Conservation (phyloP, 2,888 invertebrate species). For the Halictus quadricinctus region DNA sequence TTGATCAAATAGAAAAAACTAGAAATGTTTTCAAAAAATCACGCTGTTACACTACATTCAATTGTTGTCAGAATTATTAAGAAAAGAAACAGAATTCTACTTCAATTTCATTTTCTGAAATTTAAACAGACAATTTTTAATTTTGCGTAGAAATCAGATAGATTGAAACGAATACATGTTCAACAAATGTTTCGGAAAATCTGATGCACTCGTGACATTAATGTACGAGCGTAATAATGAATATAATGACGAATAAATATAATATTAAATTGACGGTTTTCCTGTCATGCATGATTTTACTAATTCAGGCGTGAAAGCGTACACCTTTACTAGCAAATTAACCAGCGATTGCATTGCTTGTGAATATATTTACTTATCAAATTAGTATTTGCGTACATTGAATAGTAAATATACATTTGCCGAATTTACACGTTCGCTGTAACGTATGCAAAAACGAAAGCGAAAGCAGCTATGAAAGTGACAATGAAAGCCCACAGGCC, state of each 20-base stretch:
- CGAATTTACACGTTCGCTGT: background rate
- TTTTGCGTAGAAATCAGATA: background rate
- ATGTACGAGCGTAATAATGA: background rate
- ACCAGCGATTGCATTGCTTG: background rate
- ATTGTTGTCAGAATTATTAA: too few species aligned
- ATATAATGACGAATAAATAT: background rate
- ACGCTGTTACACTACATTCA: too few species aligned
- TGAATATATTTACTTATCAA: slow-evolving; percentile 22
- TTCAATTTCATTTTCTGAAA: too few species aligned
- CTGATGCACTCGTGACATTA: background rate
- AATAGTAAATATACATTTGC: background rate
- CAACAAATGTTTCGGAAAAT: background rate
- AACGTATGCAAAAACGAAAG: background rate
- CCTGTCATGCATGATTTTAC: background rate
- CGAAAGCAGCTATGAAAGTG: background rate
- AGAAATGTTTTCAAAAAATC: too few species aligned
- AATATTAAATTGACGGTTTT: background rate
- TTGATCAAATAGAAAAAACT: too few species aligned
- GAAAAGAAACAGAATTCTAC: too few species aligned
- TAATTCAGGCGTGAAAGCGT: background rate
- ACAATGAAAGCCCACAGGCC: background rate
- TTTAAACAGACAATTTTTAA: background rate
- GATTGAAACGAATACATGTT: background rate
- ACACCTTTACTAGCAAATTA: background rate
- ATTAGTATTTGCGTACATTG: slow-evolving; percentile 10